Evolutionary conservation across 2,113 vertebrate genomes (phyloP).

Genomic region (Stegostoma tigrinum): DNA sequence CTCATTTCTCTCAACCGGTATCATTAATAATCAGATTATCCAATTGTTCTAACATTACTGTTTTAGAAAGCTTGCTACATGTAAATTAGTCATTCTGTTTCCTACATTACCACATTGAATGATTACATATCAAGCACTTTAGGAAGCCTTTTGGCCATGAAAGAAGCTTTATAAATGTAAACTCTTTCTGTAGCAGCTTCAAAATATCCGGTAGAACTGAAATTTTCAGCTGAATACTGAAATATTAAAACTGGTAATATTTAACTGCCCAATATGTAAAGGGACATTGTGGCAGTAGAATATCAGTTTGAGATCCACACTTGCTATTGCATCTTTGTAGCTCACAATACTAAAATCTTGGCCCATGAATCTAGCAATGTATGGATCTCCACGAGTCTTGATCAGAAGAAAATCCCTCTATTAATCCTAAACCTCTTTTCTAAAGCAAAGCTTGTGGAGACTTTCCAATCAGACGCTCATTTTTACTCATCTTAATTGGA

Average conservation of each 20-base stretch:
- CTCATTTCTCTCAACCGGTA: not conserved
- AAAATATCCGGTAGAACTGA: not conserved
- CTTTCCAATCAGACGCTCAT: not conserved
- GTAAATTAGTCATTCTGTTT: not conserved
- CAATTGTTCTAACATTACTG: not conserved
- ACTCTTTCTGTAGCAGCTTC: not conserved
- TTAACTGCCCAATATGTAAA: too few relatives aligned
- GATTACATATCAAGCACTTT: not conserved
- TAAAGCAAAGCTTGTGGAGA: not conserved
- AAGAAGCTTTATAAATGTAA: not conserved
- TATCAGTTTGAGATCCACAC: too few relatives aligned
- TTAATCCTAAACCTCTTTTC: not conserved
- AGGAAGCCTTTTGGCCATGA: not conserved
- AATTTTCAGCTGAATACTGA: not conserved
- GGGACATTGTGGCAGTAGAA: too few relatives aligned
- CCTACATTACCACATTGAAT: not conserved
- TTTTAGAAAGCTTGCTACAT: not conserved
- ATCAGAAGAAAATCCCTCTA: not conserved
- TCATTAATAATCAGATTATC: not conserved
- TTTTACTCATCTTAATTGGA: not conserved
- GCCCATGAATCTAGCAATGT: not conserved
- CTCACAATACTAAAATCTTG: too few relatives aligned
- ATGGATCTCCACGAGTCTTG: not conserved
- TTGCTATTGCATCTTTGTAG: too few relatives aligned
- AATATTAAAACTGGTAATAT: not conserved